Conservation (phyloP, 2,888 invertebrate species). For the Furcula furcula region DNA sequence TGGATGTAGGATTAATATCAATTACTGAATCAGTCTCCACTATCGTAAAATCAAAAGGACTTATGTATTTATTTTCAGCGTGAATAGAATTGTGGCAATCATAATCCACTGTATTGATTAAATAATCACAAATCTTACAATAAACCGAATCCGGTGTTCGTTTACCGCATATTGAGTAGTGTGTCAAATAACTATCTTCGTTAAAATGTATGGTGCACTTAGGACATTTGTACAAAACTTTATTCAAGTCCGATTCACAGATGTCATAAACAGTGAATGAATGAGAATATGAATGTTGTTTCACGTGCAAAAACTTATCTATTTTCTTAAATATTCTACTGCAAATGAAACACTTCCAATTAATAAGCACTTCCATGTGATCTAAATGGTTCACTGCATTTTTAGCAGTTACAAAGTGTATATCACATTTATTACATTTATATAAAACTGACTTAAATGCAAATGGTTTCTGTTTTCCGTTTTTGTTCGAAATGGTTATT, state of each 20-base stretch:
- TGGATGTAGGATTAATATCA: slow-evolving; percentile 5
- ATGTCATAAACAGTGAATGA: slow-evolving; percentile 41
- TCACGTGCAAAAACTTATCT: slow-evolving; percentile 45
- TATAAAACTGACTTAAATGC: slow-evolving; percentile 47
- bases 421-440: slow-evolving; percentile 56
- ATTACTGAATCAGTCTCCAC: slow-evolving; percentile 23
- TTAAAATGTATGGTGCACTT: slow-evolving; percentile 53
- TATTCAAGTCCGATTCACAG: slow-evolving; percentile 24
- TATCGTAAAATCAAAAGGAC: slow-evolving; percentile 30
- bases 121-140: slow-evolving; percentile 54
- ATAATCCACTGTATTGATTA: slow-evolving; percentile 41
- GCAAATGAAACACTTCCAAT: slow-evolving; percentile 57
- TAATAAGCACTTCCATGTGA: slow-evolving; percentile 44
- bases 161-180: slow-evolving; percentile 41
- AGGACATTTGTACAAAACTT: slow-evolving; percentile 50
- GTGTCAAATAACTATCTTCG: slow-evolving; percentile 43
- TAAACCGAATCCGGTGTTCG: slow-evolving; percentile 35
- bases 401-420: slow-evolving; percentile 50
- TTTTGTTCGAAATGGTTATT: not conserved
- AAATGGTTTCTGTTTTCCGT: slow-evolving; percentile 5
- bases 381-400: slow-evolving; percentile 43
- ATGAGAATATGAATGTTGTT: slow-evolving; percentile 48
- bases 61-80: slow-evolving; percentile 16
- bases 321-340: slow-evolving; percentile 46
- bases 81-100: slow-evolving; percentile 34